Conservation (phyloP, 2,888 invertebrate genomes). For the Flexamia atlantica region DNA sequence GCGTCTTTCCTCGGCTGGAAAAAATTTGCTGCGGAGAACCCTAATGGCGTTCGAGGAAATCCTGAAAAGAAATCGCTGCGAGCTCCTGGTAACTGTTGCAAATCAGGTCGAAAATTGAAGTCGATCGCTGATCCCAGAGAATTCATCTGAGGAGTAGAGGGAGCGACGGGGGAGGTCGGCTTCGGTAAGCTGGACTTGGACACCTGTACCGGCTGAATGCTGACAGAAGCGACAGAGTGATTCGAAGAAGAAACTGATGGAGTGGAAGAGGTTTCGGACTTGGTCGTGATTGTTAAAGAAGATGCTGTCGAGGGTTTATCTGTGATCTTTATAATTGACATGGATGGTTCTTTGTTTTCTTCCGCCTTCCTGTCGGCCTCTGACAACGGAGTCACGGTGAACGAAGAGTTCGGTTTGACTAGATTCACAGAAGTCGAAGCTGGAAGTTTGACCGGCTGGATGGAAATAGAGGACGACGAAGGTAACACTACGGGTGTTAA, state of each 20-base stretch:
- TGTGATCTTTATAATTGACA: conserved; percentile 47
- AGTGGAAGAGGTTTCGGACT: conserved; percentile 32
- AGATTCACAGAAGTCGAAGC: conserved; percentile 45
- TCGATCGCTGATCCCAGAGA: conserved; percentile 36
- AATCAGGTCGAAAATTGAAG: conserved; percentile 59
- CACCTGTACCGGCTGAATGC: conserved; percentile 53
- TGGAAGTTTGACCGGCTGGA: conserved; percentile 48
- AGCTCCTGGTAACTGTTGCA: conserved; percentile 37
- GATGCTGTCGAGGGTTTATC: conserved; percentile 11
- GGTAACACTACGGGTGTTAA: background rate
- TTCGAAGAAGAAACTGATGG: conserved; percentile 49
- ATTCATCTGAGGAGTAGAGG: conserved; percentile 50
- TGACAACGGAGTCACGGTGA: conserved; percentile 26
- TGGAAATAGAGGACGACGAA: conserved; percentile 23
- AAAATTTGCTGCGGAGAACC: conserved; percentile 52
- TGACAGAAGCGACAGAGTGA: conserved; percentile 55
- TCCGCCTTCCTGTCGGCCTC: conserved; percentile 32
- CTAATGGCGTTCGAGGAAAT: conserved; percentile 52
- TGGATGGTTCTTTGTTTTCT: conserved; percentile 28
- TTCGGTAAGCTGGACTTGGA: conserved; percentile 26
- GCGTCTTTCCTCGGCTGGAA: conserved; percentile 59
- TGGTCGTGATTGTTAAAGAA: background rate
- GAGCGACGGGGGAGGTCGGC: conserved; percentile 8
- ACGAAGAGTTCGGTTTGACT: conserved; percentile 46
- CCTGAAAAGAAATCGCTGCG: conserved; percentile 60